Conservation (phyloP, 2,113 vertebrate genomes). For the Danionella cerebrum region DNA sequence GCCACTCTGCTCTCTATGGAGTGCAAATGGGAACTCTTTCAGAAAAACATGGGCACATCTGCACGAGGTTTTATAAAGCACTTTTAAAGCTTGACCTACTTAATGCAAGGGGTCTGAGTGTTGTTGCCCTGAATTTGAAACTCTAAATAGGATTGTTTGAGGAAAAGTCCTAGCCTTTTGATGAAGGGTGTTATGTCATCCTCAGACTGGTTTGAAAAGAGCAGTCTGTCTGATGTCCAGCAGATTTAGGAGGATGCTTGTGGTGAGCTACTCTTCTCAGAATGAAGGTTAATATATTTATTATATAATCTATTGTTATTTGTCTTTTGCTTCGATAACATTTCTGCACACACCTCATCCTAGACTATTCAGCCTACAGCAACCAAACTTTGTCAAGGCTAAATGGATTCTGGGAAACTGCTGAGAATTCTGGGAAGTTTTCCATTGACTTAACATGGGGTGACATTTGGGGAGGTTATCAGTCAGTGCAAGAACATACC, state of each 20-base stretch:
- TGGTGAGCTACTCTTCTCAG: neutral
- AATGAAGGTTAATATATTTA: neutral
- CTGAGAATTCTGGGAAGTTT: too few relatives aligned
- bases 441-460: too few relatives aligned
- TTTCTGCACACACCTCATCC: too few relatives aligned
- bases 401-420: too few relatives aligned
- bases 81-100: constrained; percentile 1
- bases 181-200: neutral
- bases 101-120: neutral
- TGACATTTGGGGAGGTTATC: too few relatives aligned
- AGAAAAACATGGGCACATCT: neutral
- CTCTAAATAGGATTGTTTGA: neutral
- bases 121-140: neutral
- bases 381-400: too few relatives aligned
- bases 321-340: too few relatives aligned
- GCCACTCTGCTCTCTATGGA: neutral
- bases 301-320: constrained; percentile 3
- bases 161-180: neutral
- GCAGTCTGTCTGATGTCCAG: neutral
- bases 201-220: neutral
- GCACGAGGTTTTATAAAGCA: neutral
- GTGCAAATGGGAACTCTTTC: neutral
- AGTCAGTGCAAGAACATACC: too few relatives aligned
- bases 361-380: too few relatives aligned
- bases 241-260: neutral